Base-by-base conservation (phyloP, 2,888 invertebrate genomes). In the Drosophila diplacantha region DNA sequence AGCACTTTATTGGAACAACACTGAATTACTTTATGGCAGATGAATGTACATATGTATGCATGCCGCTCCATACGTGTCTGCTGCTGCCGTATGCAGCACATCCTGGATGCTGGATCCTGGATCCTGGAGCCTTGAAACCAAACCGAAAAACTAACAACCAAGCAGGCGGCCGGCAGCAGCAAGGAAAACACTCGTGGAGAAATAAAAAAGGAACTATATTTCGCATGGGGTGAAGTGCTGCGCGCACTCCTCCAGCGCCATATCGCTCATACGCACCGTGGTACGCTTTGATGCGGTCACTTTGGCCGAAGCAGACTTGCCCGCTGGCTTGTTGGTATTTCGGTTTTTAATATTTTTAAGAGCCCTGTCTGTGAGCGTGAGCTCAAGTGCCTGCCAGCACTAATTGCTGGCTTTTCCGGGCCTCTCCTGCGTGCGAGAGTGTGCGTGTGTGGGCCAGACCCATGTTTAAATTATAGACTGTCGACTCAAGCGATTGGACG, bases 1-100 rank as follows among this genome's bases (percentile, higher is more conserved):
- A 81, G 81, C 72, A 81, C 81, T 79, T 84, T 81, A 82, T 81
- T 83, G 81, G 81, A 82, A 76, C 80, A 81, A 83, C 84, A 82
- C 82, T 80, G 84, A 81, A 83, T 81, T 83, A 84, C 81, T 79
- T 83, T 74, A 74, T 75, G 68, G 65, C 61, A 61, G 62, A 58
- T 58, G 43, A 62, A 46, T 61, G 59, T 47, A 29, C 9, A 7
- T 29, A 59, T 60, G 68, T 39, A 62, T 50, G 51, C 31, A 38
- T 16, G 41, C 29, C 22, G 29, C 34, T 63, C 38, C 44, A 47
- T 39, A 29, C 53, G 52, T 54, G 54, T 64, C 61, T 61, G 14
- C 50, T 44, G 39, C 41, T 62, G 41, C 62, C 57, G 43, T 43
- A 55, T 54, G 52, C 61, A 57, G 55, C 58, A 66, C 34, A 34